Conservation (phyloP, 2,888 invertebrate genomes). For the Agriopis marginaria region DNA sequence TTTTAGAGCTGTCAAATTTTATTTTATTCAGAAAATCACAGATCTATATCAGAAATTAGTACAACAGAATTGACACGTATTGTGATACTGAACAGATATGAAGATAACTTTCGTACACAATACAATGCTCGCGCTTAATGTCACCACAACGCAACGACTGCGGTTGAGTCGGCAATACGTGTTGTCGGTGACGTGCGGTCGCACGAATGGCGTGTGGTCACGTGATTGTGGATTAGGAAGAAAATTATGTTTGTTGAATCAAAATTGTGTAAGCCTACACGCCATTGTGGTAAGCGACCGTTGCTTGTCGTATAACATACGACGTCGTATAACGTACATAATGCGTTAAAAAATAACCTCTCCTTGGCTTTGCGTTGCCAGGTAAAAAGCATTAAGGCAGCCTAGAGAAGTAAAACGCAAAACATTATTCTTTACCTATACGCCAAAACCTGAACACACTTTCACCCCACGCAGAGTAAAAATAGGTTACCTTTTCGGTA, state of each 20-base stretch:
- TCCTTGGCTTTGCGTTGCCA: too few relatives aligned
- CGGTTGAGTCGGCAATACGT: not conserved
- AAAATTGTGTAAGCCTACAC: not conserved
- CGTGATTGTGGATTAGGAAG: not conserved
- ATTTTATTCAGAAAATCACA: too few relatives aligned
- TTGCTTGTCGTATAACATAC: not conserved
- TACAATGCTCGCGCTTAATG: not conserved
- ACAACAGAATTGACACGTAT: too few relatives aligned
- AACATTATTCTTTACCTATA: not conserved
- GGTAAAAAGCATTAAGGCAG: not conserved
- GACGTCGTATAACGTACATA: not conserved
- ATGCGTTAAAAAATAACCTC: too few relatives aligned
- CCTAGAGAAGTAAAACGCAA: not conserved
- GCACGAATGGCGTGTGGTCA: not conserved
- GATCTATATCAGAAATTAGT: too few relatives aligned
- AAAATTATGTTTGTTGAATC: conserved; percentile 6
- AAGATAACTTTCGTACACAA: not conserved
- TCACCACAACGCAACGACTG: not conserved
- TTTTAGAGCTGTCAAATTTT: too few relatives aligned
- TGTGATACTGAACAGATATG: too few relatives aligned
- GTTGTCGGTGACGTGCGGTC: not conserved
- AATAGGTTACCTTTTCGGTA: conserved; percentile 30
- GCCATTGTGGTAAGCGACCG: not conserved
- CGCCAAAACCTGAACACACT: conserved; percentile 13
- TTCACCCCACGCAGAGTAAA: conserved; percentile 5